Percentiles rank a stretch among this genome's conserved stretches.
Conservation (phyloP, 1,140 invertebrate genomes). For the Dermatophagoides farinae region DNA sequence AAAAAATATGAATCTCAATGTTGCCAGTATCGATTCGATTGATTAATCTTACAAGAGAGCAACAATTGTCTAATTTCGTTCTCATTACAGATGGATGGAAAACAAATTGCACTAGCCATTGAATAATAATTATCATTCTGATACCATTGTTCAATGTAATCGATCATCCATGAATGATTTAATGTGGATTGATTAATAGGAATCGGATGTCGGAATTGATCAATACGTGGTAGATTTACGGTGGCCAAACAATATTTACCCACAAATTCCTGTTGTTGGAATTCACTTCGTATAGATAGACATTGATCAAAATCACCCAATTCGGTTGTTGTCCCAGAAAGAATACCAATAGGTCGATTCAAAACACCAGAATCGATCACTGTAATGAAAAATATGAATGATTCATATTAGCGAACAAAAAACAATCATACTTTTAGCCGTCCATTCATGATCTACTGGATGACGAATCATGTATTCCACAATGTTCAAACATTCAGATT, state of each 20-base stretch:
- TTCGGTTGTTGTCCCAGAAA: slow-evolving; percentile 12
- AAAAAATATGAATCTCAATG: background rate
- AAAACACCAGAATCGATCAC: slow-evolving; percentile 14
- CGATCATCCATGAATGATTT: background rate
- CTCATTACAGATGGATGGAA: slow-evolving; percentile 9
- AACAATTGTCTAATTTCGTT: background rate
- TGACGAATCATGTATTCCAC: background rate
- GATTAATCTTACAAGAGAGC: background rate
- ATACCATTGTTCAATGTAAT: slow-evolving; percentile 2
- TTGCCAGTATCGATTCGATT: background rate
- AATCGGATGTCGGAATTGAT: background rate
- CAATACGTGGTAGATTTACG: background rate
- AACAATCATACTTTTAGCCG: background rate
- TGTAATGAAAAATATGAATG: background rate
- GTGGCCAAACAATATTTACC: slow-evolving; percentile 15
- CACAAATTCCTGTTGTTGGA: slow-evolving; percentile 5
- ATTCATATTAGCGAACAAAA: background rate
- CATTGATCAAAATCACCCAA: slow-evolving; percentile 16
- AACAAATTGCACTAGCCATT: slow-evolving; percentile 1
- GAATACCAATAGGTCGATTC: slow-evolving; percentile 9
- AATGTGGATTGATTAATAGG: background rate
- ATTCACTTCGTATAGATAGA: slow-evolving; percentile 1
- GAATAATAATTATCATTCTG: slow-evolving; percentile 8
- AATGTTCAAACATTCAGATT: background rate
- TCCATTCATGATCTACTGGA: background rate